Evolutionary conservation across 2,888 invertebrate genomes (phyloP), one percentile per base, ranked within the genome.

Genomic region (Eledone cirrhosa): DNA sequence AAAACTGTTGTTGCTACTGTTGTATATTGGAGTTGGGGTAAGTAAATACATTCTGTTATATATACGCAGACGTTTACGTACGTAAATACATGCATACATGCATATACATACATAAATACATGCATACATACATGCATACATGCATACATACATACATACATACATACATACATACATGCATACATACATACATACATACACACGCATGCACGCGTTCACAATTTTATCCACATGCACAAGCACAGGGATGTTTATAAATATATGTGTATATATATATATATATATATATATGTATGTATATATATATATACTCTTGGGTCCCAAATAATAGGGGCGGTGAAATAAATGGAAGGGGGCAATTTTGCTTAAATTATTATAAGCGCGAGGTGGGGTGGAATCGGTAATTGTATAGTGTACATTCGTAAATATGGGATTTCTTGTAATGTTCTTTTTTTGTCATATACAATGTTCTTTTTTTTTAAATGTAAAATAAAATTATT

Each of bases 261-360:
- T 59, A 59, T 59, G 5, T 59, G 24, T 59, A 16, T 7, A 59
- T 59, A 16, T 59, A 59, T 59, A 14, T 4, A 14, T 24, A 14
- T 59, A 4, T 59, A 59, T 59, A 4, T 59, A 24, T 59, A 59
- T 59, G 16, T 59, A 59, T 59, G 16, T 59, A 59, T 22, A 24
- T 59, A 24, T 59, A 59, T 59, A 59, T 59, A 59, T 59, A 59
- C n/a, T n/a, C n/a, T n/a, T n/a, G n/a, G n/a, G n/a, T n/a, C n/a
- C n/a, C n/a, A n/a, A n/a, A n/a, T n/a, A n/a, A n/a, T n/a, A n/a
- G n/a, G n/a, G n/a, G n/a, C n/a, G n/a, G n/a, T n/a, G n/a, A n/a
- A n/a, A n/a, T n/a, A n/a, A n/a, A n/a, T n/a, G n/a, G n/a, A n/a
- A n/a, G n/a, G n/a, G n/a, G n/a, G n/a, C n/a, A n/a, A n/a, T n/a